Evolutionary conservation across 2,888 invertebrate species (phyloP), one percentile per base, ranked within the genome.

Genomic region (Synanthedon formicaeformis): DNA sequence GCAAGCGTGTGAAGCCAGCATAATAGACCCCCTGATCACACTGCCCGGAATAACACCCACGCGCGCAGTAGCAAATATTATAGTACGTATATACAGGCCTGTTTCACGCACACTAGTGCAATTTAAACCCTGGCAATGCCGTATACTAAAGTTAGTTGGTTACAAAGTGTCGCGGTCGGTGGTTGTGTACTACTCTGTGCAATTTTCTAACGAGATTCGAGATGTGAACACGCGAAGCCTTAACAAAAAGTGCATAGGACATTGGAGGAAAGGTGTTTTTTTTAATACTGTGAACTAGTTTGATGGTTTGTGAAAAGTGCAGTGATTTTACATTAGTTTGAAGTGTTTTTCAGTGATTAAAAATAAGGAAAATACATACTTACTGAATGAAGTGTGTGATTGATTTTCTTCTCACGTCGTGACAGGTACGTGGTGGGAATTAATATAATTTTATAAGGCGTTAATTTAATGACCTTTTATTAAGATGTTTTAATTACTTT

Each of bases 101-200:
- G 53, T 55, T 55, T 50, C 57, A 73, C 77, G 54, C 82, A 80
- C 72, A 83, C 83, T 63, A 50, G 45, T 14, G 56, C 53, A 61
- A 11, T 12, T 55, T 55, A 68, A 67, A 74, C 81, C 82, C 81
- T 68, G 81, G 79, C 69, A 63, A 63, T 69, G 69, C 71, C 70
- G 67, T 67, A 65, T 76, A 69, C 77, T 34, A 34, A 34, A 34
- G 79, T 76, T 75, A 81, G 80, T 75, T 55, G 52, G 50, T 53
- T 52, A 55, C 52, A 50, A 57, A 53, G 53, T 54, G 52, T 50
- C 54, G 56, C 40, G 8, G 40, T 12, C 49, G 34, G 34, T 14
- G 51, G 53, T 34, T 34, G 56, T 58, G 62, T 57, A 23, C 48
- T 45, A 49, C 41, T 50, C 6, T 14, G 50, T 6, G 40, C 40